phyloP scores from a whole-genome alignment of 2,888 invertebrate genomes.

The Bombylius major region DNA sequence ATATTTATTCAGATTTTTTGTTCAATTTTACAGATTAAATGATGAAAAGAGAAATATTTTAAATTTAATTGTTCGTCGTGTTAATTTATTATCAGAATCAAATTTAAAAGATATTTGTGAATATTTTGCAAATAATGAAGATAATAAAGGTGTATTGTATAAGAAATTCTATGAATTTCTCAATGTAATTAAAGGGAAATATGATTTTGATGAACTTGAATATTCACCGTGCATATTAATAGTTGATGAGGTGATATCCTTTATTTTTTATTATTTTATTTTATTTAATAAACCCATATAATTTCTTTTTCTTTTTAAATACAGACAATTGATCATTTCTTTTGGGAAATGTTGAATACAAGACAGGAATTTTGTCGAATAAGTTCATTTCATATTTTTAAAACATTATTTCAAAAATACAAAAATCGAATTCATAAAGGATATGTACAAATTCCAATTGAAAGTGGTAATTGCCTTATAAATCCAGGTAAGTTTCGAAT shows the following conservation, averaged over 20 bases:
- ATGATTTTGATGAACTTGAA: constrained; percentile 1
- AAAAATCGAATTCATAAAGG: constrained; percentile 24
- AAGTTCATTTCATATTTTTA: constrained; percentile 29
- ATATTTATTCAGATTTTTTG: no score
- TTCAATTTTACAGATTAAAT: background rate
- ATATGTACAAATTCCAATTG: constrained; percentile 24
- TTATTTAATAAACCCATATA: no score
- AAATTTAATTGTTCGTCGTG: constrained; percentile 1
- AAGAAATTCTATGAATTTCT: constrained; percentile 10
- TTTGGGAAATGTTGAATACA: constrained; percentile 32
- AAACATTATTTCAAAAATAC: constrained; percentile 25
- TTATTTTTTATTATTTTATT: no score
- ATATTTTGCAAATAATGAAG: constrained; percentile 11
- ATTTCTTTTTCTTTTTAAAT: constrained; percentile 2
- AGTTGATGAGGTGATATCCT: constrained; percentile 27
- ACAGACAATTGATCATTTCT: constrained; percentile 32
- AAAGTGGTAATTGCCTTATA: constrained; percentile 25
- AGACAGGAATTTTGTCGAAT: constrained; percentile 31
- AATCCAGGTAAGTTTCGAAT: constrained; percentile 25
- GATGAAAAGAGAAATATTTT: background rate
- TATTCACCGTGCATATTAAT: constrained; percentile 29
- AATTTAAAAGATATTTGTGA: background rate
- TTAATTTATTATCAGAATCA: background rate
- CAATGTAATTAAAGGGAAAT: constrained; percentile 6
- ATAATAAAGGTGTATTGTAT: background rate